Conservation (phyloP, 2,888 invertebrate species). For the Platerodrilus igneus region DNA sequence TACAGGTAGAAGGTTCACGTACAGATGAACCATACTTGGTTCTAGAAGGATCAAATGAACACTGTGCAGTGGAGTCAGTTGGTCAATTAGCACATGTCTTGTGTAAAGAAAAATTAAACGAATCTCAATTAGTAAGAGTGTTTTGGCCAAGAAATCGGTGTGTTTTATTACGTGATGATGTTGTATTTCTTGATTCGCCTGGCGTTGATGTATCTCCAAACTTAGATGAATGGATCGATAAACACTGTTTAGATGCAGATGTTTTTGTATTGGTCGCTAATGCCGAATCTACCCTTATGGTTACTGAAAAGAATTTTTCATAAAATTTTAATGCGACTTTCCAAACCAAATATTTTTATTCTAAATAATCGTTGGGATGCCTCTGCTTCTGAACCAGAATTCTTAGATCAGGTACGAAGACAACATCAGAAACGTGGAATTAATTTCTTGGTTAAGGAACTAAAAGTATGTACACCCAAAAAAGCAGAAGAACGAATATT, state of each 20-base stretch:
- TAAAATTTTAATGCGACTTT: conserved; percentile 92
- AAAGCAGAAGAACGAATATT: conserved; percentile 93
- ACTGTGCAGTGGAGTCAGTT: conserved; percentile 85
- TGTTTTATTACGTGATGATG: conserved; percentile 90
- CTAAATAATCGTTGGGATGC: conserved; percentile 99
- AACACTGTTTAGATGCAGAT: conserved; percentile 98
- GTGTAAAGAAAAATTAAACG: conserved; percentile 85
- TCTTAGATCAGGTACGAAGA: conserved; percentile 87
- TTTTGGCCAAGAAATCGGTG: conserved; percentile 96
- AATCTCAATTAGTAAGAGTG: conserved; percentile 85
- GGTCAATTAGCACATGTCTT: conserved; percentile 92
- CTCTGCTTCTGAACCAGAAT: conserved; percentile 93
- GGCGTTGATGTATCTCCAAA: conserved; percentile 98
- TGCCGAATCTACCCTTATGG: conserved; percentile 97
- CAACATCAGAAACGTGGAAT: conserved; percentile 94
- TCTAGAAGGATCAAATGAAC: conserved; percentile 77
- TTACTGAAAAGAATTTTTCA: conserved; percentile 99
- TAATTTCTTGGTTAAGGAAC: conserved; percentile 90
- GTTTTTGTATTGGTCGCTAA: conserved; percentile 99
- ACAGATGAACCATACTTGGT: conserved; percentile 82
- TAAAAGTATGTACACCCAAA: conserved; percentile 83
- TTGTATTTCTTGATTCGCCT: conserved; percentile 97
- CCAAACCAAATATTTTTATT: conserved; percentile 98
- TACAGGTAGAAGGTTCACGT: conserved; percentile 94
- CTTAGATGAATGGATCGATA: conserved; percentile 98